Percentiles rank a stretch among this genome's conserved stretches.
These are phyloP conservation scores for Dicyrtoma fusca DNA, from an alignment of 2,888 invertebrate species.

Conservation along the genomic window DNA sequence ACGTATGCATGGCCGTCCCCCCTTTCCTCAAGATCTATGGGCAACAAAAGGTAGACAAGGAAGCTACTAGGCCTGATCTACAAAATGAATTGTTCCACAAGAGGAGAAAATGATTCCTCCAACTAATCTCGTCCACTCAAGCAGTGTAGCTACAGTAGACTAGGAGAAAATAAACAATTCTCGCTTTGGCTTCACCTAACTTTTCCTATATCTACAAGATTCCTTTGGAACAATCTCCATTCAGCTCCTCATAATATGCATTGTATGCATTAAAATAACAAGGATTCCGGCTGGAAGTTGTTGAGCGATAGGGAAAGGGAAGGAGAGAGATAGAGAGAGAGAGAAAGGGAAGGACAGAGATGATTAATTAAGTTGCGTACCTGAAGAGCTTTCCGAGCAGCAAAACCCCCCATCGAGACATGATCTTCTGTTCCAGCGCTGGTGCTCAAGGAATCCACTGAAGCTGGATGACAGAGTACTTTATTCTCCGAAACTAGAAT, in stretches of 20 bases:
- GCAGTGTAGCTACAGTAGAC: no score
- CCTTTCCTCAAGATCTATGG: no score
- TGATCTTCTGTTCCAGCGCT: constrained; percentile 72
- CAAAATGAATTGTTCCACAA: neutral
- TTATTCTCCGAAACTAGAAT: constrained; percentile 70
- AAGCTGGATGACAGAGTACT: constrained; percentile 70
- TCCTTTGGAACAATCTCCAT: no score
- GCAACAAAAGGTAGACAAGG: no score
- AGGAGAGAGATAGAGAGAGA: constrained; percentile 14
- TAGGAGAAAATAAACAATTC: no score
- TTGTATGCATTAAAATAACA: no score
- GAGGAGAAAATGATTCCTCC: neutral
- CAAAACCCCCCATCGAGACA: constrained; percentile 71
- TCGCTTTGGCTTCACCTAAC: no score
- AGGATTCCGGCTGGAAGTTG: no score
- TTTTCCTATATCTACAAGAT: no score
- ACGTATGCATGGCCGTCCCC: no score
- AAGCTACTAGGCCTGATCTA: neutral
- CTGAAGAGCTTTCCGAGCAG: constrained; percentile 67
- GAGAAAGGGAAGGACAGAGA: constrained; percentile 15
- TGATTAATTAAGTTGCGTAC: constrained; percentile 58
- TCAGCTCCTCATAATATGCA: no score
- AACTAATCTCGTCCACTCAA: no score
- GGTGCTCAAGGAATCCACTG: constrained; percentile 69
- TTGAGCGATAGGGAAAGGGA: neutral